phyloP scores from a whole-genome alignment of 2,888 invertebrate species.

The Anodontia alba region DNA sequence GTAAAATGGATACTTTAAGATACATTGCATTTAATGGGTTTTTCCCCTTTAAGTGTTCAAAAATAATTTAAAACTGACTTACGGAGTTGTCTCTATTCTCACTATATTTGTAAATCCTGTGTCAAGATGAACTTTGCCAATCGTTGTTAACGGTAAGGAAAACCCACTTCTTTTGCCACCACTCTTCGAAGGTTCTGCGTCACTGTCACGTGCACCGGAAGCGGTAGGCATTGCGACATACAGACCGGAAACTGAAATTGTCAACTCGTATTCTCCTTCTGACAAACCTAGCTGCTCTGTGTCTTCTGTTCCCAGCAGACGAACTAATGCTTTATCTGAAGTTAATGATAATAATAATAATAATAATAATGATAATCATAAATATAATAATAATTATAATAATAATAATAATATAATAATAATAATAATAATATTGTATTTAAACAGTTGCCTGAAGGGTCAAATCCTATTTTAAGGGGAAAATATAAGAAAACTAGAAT shows the following conservation, averaged over 20 bases:
- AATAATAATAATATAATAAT: no score
- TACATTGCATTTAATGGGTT: no score
- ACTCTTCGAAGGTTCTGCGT: neutral
- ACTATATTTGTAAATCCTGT: neutral
- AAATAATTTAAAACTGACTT: no score
- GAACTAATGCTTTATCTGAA: constrained; percentile 4
- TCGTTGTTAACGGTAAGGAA: neutral
- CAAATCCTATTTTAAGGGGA: no score
- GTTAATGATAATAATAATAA: neutral
- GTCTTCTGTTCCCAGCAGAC: neutral
- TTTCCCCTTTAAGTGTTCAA: no score
- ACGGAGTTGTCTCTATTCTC: neutral
- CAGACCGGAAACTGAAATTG: constrained; percentile 13
- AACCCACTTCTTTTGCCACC: neutral
- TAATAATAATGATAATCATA: neutral
- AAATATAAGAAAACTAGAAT: no score
- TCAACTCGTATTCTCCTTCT: constrained; percentile 1
- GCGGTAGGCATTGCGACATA: constrained; percentile 3
- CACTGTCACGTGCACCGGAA: constrained; percentile 1
- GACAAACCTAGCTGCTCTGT: neutral
- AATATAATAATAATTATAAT: neutral
- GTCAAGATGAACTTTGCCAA: neutral
- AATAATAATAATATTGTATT: no score
- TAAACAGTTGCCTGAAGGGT: no score
- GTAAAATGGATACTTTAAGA: no score